These are phyloP conservation scores for Potorous gilbertii DNA, from an alignment of 2,797 vertebrate species.

Conservation along the genomic window DNA sequence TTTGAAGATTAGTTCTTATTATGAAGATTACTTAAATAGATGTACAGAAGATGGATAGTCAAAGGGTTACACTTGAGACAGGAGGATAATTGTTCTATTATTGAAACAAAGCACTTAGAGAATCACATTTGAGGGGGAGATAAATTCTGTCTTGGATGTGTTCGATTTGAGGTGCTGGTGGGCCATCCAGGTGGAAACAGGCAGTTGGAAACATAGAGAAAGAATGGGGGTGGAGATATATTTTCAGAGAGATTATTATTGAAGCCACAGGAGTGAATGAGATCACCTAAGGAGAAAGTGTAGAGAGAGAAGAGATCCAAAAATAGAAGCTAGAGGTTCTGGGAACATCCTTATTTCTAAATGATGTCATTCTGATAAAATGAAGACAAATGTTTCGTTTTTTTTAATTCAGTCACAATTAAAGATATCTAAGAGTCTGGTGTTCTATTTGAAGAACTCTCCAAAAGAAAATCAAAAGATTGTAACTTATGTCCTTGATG, in stretches of 20 bases:
- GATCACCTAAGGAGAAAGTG: neutral
- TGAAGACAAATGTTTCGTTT: neutral
- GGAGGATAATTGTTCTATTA: neutral
- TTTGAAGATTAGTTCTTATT: neutral
- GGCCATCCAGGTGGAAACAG: neutral
- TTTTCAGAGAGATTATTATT: neutral
- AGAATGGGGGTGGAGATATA: neutral
- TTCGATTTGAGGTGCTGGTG: neutral
- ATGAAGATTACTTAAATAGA: neutral
- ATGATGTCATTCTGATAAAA: neutral
- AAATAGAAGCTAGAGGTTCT: neutral
- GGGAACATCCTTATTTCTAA: neutral
- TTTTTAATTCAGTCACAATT: neutral
- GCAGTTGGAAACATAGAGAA: neutral
- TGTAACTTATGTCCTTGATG: neutral
- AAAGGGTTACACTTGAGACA: neutral
- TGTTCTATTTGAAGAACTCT: neutral
- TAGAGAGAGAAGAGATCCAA: neutral
- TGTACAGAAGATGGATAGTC: neutral
- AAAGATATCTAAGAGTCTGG: neutral
- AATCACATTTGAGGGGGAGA: neutral
- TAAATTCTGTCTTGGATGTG: neutral
- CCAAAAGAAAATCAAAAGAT: neutral
- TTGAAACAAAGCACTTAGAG: neutral
- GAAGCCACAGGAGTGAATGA: neutral